phyloP scores from a whole-genome alignment of 2,113 vertebrate genomes.

The Athene noctua region DNA sequence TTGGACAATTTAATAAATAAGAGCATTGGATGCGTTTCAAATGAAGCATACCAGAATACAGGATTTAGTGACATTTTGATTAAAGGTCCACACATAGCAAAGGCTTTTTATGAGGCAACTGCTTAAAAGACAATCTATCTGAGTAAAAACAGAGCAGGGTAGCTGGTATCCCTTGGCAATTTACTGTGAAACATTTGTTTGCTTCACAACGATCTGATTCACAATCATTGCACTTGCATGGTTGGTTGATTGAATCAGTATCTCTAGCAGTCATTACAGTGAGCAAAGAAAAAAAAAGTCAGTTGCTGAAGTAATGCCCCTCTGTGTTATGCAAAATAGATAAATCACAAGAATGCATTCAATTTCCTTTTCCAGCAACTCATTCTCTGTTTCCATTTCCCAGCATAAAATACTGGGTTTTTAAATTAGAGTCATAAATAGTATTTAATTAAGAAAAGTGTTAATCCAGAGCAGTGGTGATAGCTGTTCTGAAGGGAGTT shows the following conservation, averaged over 20 bases:
- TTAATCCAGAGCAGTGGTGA: background rate
- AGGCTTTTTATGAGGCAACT: constrained; percentile 48
- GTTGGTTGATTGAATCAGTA: constrained; percentile 56
- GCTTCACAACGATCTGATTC: constrained; percentile 38
- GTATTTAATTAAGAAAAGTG: background rate
- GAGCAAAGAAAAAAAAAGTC: constrained; percentile 13
- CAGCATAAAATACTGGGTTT: background rate
- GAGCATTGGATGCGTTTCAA: constrained; percentile 34
- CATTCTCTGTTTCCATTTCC: background rate
- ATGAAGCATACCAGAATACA: constrained; percentile 42
- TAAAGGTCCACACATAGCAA: constrained; percentile 22
- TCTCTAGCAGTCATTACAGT: constrained; percentile 22
- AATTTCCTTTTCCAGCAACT: background rate
- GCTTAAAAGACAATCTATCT: constrained; percentile 60
- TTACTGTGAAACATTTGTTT: constrained; percentile 62
- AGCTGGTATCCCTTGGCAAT: constrained; percentile 51
- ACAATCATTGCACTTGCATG: constrained; percentile 26
- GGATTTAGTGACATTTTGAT: constrained; percentile 58
- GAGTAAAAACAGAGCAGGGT: constrained; percentile 35
- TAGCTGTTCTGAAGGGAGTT: background rate
- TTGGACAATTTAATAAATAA: constrained; percentile 60
- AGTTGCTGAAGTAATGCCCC: background rate
- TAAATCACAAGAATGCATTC: background rate
- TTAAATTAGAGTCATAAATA: background rate
- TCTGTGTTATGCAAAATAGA: constrained; percentile 10